Percentiles rank a stretch among this genome's conserved stretches.
Conservation (phyloP, 2,888 invertebrate genomes). For the Drosophila ezoana region DNA sequence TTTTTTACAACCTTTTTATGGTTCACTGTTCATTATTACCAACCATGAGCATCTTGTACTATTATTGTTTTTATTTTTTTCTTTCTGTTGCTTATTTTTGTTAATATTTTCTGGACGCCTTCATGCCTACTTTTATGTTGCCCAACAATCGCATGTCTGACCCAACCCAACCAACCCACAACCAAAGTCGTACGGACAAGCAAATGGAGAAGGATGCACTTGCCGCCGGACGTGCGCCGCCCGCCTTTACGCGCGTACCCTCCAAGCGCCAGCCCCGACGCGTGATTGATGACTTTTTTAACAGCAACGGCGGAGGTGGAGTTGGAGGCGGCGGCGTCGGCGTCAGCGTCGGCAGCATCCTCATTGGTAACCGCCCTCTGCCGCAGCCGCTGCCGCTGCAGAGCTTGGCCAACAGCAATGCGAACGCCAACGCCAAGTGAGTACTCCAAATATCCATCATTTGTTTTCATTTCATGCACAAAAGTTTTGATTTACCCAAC, state of each 20-base stretch:
- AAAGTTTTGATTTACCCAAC: constrained; percentile 76
- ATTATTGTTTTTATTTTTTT: constrained; percentile 26
- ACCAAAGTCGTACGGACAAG: constrained; percentile 73
- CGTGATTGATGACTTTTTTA: constrained; percentile 87
- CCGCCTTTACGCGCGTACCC: constrained; percentile 91
- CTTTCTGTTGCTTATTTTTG: constrained; percentile 44
- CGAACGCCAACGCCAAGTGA: constrained; percentile 62
- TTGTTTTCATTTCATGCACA: constrained; percentile 79
- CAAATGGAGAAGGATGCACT: constrained; percentile 83
- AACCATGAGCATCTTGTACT: constrained; percentile 55
- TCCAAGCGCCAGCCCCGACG: constrained; percentile 91
- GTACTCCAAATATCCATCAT: constrained; percentile 74
- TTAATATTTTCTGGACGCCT: constrained; percentile 73
- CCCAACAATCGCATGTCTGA: constrained; percentile 69
- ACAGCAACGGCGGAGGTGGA: constrained; percentile 75
- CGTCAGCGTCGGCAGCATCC: constrained; percentile 29
- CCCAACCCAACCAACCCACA: constrained; percentile 46
- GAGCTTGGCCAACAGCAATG: constrained; percentile 60
- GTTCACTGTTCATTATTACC: constrained; percentile 75
- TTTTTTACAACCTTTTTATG: constrained; percentile 80
- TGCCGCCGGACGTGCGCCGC: constrained; percentile 87
- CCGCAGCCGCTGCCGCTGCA: constrained; percentile 59
- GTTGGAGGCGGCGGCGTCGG: constrained; percentile 18
- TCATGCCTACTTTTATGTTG: constrained; percentile 78
- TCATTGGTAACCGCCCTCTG: constrained; percentile 65